phyloP scores from a whole-genome alignment of 2,797 vertebrate species.

The Danio jaintianensis region DNA sequence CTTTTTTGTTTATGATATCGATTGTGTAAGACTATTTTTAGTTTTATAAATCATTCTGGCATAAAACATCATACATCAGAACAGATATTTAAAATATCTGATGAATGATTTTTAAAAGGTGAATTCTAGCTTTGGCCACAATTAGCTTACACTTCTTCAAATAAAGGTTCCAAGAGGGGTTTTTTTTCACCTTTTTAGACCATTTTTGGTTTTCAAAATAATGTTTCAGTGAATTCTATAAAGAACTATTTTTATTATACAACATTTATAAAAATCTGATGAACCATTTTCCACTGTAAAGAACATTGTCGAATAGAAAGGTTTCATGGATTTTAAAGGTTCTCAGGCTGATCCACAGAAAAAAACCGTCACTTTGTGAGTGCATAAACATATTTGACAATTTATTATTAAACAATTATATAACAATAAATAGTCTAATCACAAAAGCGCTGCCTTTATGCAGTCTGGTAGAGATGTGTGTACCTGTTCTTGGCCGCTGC shows the following conservation, averaged over 20 bases:
- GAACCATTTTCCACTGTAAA: no score
- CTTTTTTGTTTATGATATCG: not conserved
- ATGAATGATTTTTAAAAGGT: no score
- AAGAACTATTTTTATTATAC: no score
- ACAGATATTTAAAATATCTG: not conserved
- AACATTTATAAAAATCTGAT: no score
- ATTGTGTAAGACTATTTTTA: not conserved
- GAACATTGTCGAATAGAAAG: no score
- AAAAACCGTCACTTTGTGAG: not conserved
- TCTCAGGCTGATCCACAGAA: no score
- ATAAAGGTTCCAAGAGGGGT: no score
- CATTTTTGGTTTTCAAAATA: no score
- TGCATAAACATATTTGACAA: no score
- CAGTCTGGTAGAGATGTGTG: slow-evolving; percentile 49
- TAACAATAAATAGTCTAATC: not conserved
- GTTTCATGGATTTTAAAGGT: no score
- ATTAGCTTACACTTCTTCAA: not conserved
- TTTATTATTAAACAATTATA: not conserved
- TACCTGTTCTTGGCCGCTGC: slow-evolving; percentile 98
- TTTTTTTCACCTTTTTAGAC: no score
- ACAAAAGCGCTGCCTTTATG: not conserved
- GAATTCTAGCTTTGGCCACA: not conserved
- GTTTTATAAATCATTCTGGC: not conserved
- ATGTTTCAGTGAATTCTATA: no score
- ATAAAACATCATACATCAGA: not conserved